Conservation (phyloP, 2,113 vertebrate genomes). For the Ardeotis arabs region DNA sequence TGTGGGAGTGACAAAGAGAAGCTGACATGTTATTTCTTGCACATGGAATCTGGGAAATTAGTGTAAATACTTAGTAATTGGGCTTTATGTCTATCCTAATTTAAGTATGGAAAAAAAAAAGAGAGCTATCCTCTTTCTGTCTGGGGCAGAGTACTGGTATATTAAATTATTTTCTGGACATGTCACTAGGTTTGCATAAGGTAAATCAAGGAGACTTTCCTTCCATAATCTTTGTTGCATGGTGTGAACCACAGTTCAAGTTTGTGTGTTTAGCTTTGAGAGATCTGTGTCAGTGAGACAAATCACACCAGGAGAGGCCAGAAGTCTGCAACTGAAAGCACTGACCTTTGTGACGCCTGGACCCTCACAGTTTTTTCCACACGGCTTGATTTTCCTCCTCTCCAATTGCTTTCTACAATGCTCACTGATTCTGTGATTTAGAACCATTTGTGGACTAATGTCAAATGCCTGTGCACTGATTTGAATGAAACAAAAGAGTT, state of each 20-base stretch:
- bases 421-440: background rate
- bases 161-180: background rate
- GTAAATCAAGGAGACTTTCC: background rate
- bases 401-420: background rate
- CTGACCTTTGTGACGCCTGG: background rate
- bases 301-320: background rate
- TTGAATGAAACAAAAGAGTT: background rate
- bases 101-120: rapidly evolving
- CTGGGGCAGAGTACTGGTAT: background rate
- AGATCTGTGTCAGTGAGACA: background rate
- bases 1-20: background rate
- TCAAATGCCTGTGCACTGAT: background rate
- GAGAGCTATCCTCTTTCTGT: background rate
- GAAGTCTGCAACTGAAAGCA: background rate
- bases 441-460: background rate
- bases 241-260: background rate
- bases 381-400: background rate
- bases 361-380: background rate
- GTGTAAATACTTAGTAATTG: background rate
- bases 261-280: background rate
- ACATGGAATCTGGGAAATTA: background rate
- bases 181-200: background rate
- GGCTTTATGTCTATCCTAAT: background rate
- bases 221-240: background rate
- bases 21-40: background rate